These are phyloP conservation scores for Dinothrombium tinctorium DNA, from an alignment of 1,140 invertebrate genomes.

Conservation along the genomic window DNA sequence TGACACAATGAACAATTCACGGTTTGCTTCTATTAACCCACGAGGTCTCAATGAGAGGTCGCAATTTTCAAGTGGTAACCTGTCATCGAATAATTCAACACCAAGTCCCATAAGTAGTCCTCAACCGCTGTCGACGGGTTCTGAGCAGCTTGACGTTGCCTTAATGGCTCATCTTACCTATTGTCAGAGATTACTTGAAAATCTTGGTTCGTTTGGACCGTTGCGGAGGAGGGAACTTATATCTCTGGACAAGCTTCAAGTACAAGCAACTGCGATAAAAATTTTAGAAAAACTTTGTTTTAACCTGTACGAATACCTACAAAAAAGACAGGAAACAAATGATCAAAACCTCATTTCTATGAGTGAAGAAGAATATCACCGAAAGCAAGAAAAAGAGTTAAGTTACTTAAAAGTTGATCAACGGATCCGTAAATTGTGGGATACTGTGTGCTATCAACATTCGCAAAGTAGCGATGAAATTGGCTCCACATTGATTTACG, in stretches of 20 bases:
- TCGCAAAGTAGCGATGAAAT: background rate
- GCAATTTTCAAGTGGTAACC: background rate
- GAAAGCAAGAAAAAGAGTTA: background rate
- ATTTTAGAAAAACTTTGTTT: background rate
- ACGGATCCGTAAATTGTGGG: conserved; percentile 1
- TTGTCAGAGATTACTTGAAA: conserved; percentile 2
- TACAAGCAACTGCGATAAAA: background rate
- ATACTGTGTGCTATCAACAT: conserved; percentile 3
- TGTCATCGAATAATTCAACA: background rate
- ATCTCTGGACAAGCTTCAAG: background rate
- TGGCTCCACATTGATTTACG: background rate
- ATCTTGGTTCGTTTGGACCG: conserved; percentile 1
- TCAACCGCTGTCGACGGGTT: background rate
- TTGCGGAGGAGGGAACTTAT: background rate
- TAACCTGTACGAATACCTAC: conserved; percentile 1
- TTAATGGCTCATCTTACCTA: conserved; percentile 1
- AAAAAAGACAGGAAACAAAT: background rate
- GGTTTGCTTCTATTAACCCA: too few relatives aligned
- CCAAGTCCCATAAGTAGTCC: background rate
- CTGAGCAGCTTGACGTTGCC: conserved; percentile 1
- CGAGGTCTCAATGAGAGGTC: too few relatives aligned
- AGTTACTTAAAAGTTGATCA: background rate
- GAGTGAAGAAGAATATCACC: background rate
- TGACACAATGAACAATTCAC: background rate
- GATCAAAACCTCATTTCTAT: background rate